Percentiles rank a stretch among this genome's conserved stretches.
phyloP scores from a whole-genome alignment of 2,797 vertebrate genomes.

The Tapirus indicus region DNA sequence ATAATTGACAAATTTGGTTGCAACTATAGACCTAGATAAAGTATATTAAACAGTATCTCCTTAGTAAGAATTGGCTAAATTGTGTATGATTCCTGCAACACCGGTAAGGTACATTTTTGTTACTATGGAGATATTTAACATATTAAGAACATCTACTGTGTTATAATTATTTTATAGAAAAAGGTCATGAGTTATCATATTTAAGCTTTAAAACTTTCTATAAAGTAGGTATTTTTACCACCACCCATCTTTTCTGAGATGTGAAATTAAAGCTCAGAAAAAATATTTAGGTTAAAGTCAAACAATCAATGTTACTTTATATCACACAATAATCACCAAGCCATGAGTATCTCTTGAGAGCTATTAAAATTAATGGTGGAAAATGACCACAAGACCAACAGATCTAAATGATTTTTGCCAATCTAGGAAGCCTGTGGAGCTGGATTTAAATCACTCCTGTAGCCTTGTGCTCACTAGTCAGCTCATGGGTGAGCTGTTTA shows the following conservation, averaged over 20 bases:
- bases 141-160: not conserved
- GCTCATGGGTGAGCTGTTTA: not conserved
- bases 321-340: not conserved
- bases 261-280: not conserved
- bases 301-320: not conserved
- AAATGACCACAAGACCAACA: not conserved
- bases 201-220: not conserved
- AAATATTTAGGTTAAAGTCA: not conserved
- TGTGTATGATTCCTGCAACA: not conserved
- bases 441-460: not conserved
- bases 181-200: not conserved
- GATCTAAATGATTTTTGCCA: not conserved
- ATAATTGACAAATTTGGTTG: not conserved
- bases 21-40: not conserved
- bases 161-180: not conserved
- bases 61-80: not conserved
- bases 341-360: not conserved
- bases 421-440: not conserved
- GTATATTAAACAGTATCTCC: not conserved
- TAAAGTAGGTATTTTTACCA: not conserved
- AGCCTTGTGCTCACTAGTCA: not conserved
- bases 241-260: not conserved
- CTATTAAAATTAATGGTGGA: not conserved
- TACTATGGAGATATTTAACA: not conserved
- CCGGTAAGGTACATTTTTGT: not conserved